Base-by-base conservation (phyloP, 2,797 vertebrate genomes). In the Odontamblyopus rebecca region DNA sequence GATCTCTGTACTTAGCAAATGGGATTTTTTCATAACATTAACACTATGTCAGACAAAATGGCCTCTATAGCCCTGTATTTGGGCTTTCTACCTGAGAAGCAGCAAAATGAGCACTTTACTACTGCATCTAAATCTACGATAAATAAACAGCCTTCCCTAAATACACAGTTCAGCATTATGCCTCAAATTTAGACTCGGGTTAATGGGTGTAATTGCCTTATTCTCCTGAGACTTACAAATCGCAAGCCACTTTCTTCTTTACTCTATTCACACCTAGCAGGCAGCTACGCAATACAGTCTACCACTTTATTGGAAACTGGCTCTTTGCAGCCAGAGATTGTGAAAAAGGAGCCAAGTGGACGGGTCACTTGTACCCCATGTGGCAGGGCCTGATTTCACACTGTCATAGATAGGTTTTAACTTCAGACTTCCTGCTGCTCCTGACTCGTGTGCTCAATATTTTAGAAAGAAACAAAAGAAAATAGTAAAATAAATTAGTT, bases 41-140 rank as follows among this genome's bases (percentile, higher is more conserved):
- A 44, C 41, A 44, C 41, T 44, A 44, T 44, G 13, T 44, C 12
- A 44, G 12, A 44, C 11, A 44, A 44, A 44, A 44, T 15, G 44
- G 44, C 13, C 12, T 60, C 63, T 72, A 56, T 69, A 50, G 4
- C 68, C 16, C 51, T 69, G 69, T 30, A 54, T 66, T 67, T 68
- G 23, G 41, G 63, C 64, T 78, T 75, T 79, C 59, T 64, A 75
- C 72, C 62, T 77, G 44, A 71, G 72, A 72, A 54, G 15, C 73
- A 53, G 26, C 62, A 51, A 27, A 38, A 41, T 48, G 69, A 16
- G 66, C 69, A 61, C 59, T 69, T 67, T 66, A 27, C 60, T 48
- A 30, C 13, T 62, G n/a, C n/a, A 67, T 61, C 65, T 3, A 35
- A 67, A 78, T 32, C 27, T 9, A 15, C 15, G 18, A 53, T 29